Evolutionary conservation across 2,113 vertebrate species (phyloP), one percentile per base, ranked within the genome.

Genomic region (Austrofundulus limnaeus): DNA sequence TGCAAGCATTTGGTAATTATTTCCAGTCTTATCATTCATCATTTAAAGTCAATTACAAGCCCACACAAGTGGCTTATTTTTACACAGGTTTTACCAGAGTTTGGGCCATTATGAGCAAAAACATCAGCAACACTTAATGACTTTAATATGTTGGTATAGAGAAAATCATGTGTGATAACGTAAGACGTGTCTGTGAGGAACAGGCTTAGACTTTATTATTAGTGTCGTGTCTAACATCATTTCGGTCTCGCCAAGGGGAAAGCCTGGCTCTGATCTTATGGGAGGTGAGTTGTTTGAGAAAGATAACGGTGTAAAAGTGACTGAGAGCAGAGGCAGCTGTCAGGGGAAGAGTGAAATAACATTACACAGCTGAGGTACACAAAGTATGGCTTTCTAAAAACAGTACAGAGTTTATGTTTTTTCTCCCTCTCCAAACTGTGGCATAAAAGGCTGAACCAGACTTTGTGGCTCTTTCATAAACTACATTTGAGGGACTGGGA

Each of bases 331-430:
- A 56, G 12, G 14, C 38, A 56, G 54, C 38, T 13, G 21, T 56
- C 54, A 42, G 15, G 54, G 39, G 21, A 41, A 24, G 54, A 23
- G 37, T 42, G 37, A 41, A 43, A 41, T 2, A 42, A 43, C 55
- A 25, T 57, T 24, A 57, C 55, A 42, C 55, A 57, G 38, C 55
- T 56, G 20, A 39, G 54, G 14, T 23, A 56, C 54, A 54, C 21
- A 19, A 54, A 41, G 54, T 41, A 38, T 42, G 0, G 38, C 38
- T 56, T 56, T 56, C 38, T 41, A 41, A 56, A 56, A 56, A 56
- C 54, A 17, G 20, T 23, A n/a, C 10, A 42, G 34, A 19, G n/a
- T n/a, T n/a, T n/a, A n/a, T n/a, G n/a, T n/a, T 31, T 54, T 54
- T 37, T 6, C 37, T 28, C 20, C 25, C 16, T 42, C 20, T 17